These are phyloP conservation scores for Amniataba percoides DNA, from an alignment of 2,797 vertebrate genomes.

Conservation along the genomic window DNA sequence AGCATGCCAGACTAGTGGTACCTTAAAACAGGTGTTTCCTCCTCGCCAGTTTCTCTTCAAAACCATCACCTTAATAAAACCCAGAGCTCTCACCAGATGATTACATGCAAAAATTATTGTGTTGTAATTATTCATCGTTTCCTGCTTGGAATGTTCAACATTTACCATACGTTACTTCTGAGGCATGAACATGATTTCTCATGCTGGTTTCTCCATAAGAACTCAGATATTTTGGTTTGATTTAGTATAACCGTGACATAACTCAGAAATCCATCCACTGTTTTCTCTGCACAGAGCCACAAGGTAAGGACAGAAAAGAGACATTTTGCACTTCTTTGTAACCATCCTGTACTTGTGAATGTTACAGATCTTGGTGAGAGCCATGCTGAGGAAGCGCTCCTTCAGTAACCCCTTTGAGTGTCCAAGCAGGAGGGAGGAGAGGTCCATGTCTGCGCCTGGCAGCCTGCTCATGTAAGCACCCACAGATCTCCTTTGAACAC, in stretches of 20 bases:
- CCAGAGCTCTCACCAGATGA: not conserved
- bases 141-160: not conserved
- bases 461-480: slow-evolving; percentile 90
- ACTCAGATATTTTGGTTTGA: not conserved
- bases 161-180: not conserved
- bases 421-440: slow-evolving; percentile 87
- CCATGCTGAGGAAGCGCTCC: slow-evolving; percentile 97
- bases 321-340: not conserved
- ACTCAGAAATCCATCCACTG: not conserved
- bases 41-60: not conserved
- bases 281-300: not conserved
- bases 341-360: slow-evolving; percentile 10
- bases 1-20: no score
- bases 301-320: not conserved
- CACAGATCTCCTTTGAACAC: not conserved
- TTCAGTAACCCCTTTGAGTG: slow-evolving; percentile 96
- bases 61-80: not conserved
- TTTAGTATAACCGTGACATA: not conserved
- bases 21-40: not conserved
- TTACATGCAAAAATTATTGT: not conserved
- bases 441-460: slow-evolving; percentile 95
- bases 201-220: not conserved
- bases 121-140: not conserved
- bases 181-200: not conserved
- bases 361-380: slow-evolving; percentile 94